Evolutionary conservation across 2,888 invertebrate genomes (phyloP), one percentile per base, ranked within the genome.

Genomic region (Gnatocerus cornutus): DNA sequence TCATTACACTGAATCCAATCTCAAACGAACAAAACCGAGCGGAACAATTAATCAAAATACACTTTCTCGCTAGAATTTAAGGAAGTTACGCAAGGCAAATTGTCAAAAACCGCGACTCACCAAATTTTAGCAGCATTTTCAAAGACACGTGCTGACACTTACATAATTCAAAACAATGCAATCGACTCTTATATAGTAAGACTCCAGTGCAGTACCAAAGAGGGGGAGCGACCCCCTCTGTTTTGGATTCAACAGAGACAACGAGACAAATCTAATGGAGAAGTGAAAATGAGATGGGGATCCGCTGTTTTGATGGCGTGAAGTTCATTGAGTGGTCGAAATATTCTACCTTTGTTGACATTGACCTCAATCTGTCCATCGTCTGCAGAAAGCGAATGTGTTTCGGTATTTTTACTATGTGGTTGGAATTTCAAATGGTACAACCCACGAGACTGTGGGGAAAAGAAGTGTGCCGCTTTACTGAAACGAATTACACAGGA

Each of bases 331-430:
- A 3, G 9, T n/a, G 46, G 41, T 37, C 30, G 50, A 53, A 52
- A 46, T 45, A 64, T 55, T 43, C 14, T 30, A 45, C 61, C 6
- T 29, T 50, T 50, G 46, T 37, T 50, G 61, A 67, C 67, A 69
- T 69, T 69, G 69, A 66, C 69, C 69, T 29, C 37, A 46, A 46
- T 69, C 43, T 55, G 66, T 58, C 69, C 62, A 59, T 69, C 69
- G 59, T 55, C 63, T 68, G 48, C 68, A 48, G 45, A 66, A 43
- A 55, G 9, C 48, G 14, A 10, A 16, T 39, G 10, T 14, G 13
- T 9, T 39, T 10, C 9, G 10, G 30, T 21, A 48, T 65, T 39
- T 50, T 2, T 30, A 14, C 30, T 1, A 13, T 39, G 62, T 50
- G 50, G 41, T 0, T 41, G 3, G 2, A n/a, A 6, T 12, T 1